phyloP scores from a whole-genome alignment of 1,140 invertebrate genomes.

The Cyclargus thomasi region DNA sequence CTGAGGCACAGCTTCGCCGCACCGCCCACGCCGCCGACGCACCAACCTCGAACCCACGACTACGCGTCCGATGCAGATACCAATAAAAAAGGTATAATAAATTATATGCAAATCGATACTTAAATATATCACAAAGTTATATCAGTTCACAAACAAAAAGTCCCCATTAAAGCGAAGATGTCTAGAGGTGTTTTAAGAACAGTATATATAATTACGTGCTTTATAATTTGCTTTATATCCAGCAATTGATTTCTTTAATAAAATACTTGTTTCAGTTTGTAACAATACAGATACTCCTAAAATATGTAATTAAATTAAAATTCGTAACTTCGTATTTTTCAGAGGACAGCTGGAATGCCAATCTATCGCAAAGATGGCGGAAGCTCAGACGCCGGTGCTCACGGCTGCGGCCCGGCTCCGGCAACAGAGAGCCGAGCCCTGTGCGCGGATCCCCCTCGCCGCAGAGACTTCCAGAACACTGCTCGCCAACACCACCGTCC shows the following conservation, averaged over 20 bases:
- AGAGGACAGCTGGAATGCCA: conserved; percentile 85
- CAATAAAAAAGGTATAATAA: conserved; percentile 59
- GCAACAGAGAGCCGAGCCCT: conserved; percentile 66
- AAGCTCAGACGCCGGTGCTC: conserved; percentile 81
- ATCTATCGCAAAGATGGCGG: conserved; percentile 83
- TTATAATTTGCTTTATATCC: too few species aligned
- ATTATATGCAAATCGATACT: too few species aligned
- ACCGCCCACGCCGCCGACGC: conserved; percentile 65
- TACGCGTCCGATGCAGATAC: conserved; percentile 71
- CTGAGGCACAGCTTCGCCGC: conserved; percentile 74
- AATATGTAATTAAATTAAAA: not conserved
- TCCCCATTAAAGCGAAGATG: not conserved
- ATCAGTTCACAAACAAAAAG: not conserved
- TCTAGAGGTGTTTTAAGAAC: too few species aligned
- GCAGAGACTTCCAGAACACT: conserved; percentile 60
- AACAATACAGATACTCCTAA: not conserved
- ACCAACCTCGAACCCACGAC: conserved; percentile 55
- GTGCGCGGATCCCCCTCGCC: conserved; percentile 72
- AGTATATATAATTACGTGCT: too few species aligned
- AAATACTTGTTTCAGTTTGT: too few species aligned
- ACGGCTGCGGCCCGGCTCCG: conserved; percentile 75
- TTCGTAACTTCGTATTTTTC: conserved; percentile 48
- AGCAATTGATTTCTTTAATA: too few species aligned
- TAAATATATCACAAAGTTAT: not conserved
- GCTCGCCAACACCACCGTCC: conserved; percentile 57